Evolutionary conservation across 2,797 vertebrate species (phyloP).

Genomic region (Epinephelus coioides): DNA sequence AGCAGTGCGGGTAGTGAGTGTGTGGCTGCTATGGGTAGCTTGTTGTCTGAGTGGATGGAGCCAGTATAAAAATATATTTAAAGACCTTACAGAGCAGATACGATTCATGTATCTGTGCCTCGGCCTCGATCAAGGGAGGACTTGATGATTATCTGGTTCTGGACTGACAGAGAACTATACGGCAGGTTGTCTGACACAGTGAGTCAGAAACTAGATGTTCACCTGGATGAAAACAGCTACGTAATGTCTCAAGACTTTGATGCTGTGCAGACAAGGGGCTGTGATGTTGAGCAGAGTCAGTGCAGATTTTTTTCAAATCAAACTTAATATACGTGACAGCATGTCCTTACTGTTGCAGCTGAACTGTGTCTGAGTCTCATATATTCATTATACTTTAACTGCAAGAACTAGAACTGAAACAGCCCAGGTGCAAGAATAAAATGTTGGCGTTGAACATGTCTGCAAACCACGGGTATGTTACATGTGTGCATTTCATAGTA

Average conservation of each 20-base stretch:
- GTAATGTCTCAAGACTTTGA: constrained; percentile 37
- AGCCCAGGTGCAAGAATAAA: no score
- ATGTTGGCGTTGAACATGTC: no score
- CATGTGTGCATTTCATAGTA: no score
- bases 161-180: constrained; percentile 17
- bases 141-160: constrained; percentile 48
- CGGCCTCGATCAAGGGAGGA: constrained; percentile 14
- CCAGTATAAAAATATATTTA: background rate
- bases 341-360: background rate
- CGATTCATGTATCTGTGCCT: constrained; percentile 25
- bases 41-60: constrained; percentile 56
- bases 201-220: constrained; percentile 40
- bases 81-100: constrained; percentile 26
- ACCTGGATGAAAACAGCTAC: constrained; percentile 23
- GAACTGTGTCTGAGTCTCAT: no score
- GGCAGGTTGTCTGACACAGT: constrained; percentile 42
- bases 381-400: no score
- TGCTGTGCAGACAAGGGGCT: constrained; percentile 11
- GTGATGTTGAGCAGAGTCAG: constrained; percentile 18
- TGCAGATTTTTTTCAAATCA: constrained; percentile 7
- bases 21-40: constrained; percentile 50
- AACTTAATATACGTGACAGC: constrained; percentile 5
- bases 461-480: no score
- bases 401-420: no score
- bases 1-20: constrained; percentile 41